Base-by-base conservation (phyloP, 2,888 invertebrate species). In the Thelaira solivaga region DNA sequence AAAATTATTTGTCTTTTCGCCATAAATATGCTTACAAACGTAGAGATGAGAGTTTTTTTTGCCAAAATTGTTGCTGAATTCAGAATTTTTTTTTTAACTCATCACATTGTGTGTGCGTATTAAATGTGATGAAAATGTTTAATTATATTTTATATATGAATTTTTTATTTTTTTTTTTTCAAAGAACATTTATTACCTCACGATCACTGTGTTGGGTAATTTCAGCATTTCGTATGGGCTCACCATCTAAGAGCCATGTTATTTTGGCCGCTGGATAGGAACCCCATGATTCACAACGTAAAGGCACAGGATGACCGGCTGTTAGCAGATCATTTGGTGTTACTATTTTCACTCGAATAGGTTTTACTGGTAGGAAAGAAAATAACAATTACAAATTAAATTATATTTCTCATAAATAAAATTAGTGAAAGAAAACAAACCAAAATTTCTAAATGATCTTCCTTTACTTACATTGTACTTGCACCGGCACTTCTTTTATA, bases 261-360 rank as follows among this genome's bases (percentile, higher is more conserved):
- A 96, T 92, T 87, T 94, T 94, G 2, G 96, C 95, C 11, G 95
- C 93, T 20, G 96, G 96, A 87, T 93, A 93, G 55, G 95, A 95
- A 34, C 96, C 96, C 87, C 94, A 92, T 41, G 95, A 93, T 84
- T 95, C 95, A 88, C 96, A 96, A 79, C 93, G 92, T 81, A 94
- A 92, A 59, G 93, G 92, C 83, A 94, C 92, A 78, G 94, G 92
- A 84, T 93, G 93, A 6, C 94, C 94, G 6, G 94, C 94, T 80
- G 94, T 92, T 71, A 95, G 91, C 65, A 93, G 90, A 53, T 94
- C 94, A 81, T 93, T 93, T 68, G 92, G 92, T 26, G 94, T 91
- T 51, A 94, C 91, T 78, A 94, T 93, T 88, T 94, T 93, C 74
- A 95, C 94, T 83, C 92, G 92, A 82, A 93, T 92, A 4, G 95